Evolutionary conservation across 2,888 invertebrate genomes (phyloP).

Genomic region (Nomada fabriciana): DNA sequence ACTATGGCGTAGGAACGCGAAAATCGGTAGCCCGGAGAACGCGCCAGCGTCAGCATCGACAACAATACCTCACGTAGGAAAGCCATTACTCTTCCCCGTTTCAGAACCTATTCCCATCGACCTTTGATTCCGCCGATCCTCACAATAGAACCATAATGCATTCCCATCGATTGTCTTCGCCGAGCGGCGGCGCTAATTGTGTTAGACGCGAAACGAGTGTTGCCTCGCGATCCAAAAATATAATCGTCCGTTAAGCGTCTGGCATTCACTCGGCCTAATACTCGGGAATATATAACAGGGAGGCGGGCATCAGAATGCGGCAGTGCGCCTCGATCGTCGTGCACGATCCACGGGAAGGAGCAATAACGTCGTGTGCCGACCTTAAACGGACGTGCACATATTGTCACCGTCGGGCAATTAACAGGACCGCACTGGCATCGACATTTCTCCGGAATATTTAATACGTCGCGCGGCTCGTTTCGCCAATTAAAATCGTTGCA

Average conservation of each 20-base stretch:
- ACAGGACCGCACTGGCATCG: constrained; percentile 24
- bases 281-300: neutral
- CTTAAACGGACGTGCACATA: constrained; percentile 37
- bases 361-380: constrained; percentile 12
- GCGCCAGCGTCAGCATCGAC: too few species aligned
- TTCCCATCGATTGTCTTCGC: constrained; percentile 35
- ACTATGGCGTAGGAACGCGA: neutral
- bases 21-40: constrained; percentile 7
- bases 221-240: constrained; percentile 39
- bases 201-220: constrained; percentile 22
- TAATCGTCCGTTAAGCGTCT: constrained; percentile 52
- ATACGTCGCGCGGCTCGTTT: constrained; percentile 32
- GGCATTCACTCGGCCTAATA: constrained; percentile 18
- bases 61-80: neutral
- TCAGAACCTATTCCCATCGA: constrained; percentile 10
- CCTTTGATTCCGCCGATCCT: constrained; percentile 30
- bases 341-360: constrained; percentile 20
- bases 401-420: constrained; percentile 47
- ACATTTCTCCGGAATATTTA: constrained; percentile 38
- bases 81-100: constrained; percentile 34
- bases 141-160: constrained; percentile 43
- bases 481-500: constrained; percentile 52
- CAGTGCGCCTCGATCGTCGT: constrained; percentile 4
- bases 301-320: constrained; percentile 15
- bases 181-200: constrained; percentile 33